Conservation (phyloP, 1,140 invertebrate genomes). For the Belonocnema kinseyi region DNA sequence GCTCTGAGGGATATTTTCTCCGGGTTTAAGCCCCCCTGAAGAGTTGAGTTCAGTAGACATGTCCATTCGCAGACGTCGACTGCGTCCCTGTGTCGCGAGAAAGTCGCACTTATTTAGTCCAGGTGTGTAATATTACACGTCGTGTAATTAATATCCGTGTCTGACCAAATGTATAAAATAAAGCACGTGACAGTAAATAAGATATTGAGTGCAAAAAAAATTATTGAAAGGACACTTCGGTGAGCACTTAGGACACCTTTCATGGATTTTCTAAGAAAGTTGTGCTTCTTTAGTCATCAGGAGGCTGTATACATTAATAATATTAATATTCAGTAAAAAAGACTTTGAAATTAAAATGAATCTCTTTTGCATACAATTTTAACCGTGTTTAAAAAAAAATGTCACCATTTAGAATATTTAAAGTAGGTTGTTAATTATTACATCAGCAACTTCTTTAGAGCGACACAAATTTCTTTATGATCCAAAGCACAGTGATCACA, state of each 20-base stretch:
- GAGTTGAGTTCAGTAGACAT: slow-evolving; percentile 1
- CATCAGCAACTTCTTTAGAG: too few relatives aligned
- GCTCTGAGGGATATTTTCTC: slow-evolving; percentile 20
- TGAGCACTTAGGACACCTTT: not conserved
- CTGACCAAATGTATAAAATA: slow-evolving; percentile 2
- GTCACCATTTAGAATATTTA: too few relatives aligned
- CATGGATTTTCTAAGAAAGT: slow-evolving; percentile 9
- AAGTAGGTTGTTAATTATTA: too few relatives aligned
- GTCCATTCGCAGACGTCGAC: not conserved
- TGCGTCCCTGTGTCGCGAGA: not conserved
- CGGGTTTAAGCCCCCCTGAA: not conserved
- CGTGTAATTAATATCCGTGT: slow-evolving; percentile 27
- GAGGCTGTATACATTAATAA: not conserved
- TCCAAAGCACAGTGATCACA: too few relatives aligned
- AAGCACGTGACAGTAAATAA: slow-evolving; percentile 7
- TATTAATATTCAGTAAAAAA: too few relatives aligned
- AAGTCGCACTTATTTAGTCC: slow-evolving; percentile 19
- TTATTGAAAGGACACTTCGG: not conserved
- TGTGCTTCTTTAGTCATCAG: not conserved
- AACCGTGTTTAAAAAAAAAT: too few relatives aligned
- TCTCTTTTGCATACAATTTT: too few relatives aligned
- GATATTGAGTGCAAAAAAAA: slow-evolving; percentile 1
- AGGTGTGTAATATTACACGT: slow-evolving; percentile 24
- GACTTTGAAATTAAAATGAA: too few relatives aligned
- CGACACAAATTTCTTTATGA: too few relatives aligned